These are phyloP conservation scores for Trinectes maculatus DNA, from an alignment of 2,113 vertebrate species.

Conservation along the genomic window DNA sequence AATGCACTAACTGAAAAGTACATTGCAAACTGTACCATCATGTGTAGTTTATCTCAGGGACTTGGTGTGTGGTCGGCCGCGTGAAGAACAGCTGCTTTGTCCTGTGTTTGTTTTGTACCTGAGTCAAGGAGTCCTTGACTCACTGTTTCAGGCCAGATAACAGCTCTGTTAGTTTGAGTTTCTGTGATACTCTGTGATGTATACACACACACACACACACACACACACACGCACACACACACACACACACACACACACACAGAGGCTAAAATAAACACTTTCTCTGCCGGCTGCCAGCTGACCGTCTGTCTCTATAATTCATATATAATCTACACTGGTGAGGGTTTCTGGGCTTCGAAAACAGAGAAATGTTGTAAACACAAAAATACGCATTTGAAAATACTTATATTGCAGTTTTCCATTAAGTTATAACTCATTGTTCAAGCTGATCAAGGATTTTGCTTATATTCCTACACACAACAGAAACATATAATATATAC, in stretches of 20 bases:
- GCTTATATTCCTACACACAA: neutral
- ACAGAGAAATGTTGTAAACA: neutral
- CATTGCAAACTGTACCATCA: neutral
- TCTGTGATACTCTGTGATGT: conserved; percentile 49
- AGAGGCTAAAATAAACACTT: conserved; percentile 26
- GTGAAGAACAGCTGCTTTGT: conserved; percentile 48
- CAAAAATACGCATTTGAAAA: no score
- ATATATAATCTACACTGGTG: conserved; percentile 1
- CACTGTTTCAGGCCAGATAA: conserved; percentile 51
- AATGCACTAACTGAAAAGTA: neutral
- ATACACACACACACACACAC: conserved; percentile 1
- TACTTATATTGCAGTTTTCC: no score
- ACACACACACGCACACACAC: neutral
- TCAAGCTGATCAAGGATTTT: neutral
- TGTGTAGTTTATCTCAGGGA: neutral
- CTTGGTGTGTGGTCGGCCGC: neutral
- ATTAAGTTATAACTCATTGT: conserved; percentile 8
- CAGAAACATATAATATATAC: no score
- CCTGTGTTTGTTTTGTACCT: conserved; percentile 24
- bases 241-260: neutral
- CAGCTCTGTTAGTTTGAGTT: conserved; percentile 53
- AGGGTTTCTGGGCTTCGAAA: neutral
- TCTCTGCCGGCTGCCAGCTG: neutral
- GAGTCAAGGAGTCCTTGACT: conserved; percentile 49
- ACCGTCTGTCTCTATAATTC: conserved; percentile 39